phyloP scores from a whole-genome alignment of 2,888 invertebrate genomes.

The Ditula angustiorana region DNA sequence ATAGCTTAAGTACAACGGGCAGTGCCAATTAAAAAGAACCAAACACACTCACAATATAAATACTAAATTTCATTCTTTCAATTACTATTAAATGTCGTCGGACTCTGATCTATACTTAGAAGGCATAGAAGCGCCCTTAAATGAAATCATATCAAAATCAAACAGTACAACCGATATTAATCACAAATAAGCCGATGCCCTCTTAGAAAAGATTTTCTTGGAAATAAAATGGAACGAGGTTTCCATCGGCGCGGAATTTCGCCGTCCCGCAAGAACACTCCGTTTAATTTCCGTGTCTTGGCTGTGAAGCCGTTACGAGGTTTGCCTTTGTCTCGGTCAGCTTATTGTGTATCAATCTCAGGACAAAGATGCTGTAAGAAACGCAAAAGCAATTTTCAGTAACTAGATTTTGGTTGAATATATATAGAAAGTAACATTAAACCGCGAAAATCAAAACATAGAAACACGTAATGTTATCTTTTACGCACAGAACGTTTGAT shows the following conservation, averaged over 20 bases:
- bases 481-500: too few relatives aligned
- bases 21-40: too few relatives aligned
- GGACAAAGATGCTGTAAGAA: background rate
- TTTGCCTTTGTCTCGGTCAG: slow-evolving; percentile 8
- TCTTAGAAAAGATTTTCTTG: background rate
- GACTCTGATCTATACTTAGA: too few relatives aligned
- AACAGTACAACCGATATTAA: background rate
- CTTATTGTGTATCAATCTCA: slow-evolving; percentile 1
- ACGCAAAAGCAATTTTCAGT: background rate
- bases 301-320: slow-evolving; percentile 5
- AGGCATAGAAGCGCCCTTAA: background rate
- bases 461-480: too few relatives aligned
- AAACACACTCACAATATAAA: too few relatives aligned
- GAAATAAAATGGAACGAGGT: slow-evolving; percentile 1
- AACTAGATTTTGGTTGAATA: background rate
- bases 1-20: too few relatives aligned
- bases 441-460: background rate
- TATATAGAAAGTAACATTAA: background rate
- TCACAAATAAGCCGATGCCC: background rate
- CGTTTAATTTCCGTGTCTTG: slow-evolving; percentile 13
- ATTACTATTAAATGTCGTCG: too few relatives aligned
- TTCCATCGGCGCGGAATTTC: background rate
- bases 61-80: too few relatives aligned
- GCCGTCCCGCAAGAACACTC: background rate
- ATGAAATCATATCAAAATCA: background rate